These are phyloP conservation scores for Rhabdomys dilectus DNA, from an alignment of 2,113 vertebrate genomes.

Conservation along the genomic window DNA sequence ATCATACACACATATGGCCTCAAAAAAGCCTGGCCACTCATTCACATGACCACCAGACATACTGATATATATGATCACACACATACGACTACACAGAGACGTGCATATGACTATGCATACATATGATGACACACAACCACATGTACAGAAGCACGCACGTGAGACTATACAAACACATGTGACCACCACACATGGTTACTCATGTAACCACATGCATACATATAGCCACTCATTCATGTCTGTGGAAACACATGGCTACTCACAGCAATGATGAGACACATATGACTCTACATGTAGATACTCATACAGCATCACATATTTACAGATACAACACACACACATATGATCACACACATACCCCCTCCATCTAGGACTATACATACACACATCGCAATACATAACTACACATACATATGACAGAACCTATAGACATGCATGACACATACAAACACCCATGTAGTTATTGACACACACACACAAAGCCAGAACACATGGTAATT, in stretches of 20 bases:
- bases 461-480: neutral
- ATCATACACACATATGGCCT: neutral
- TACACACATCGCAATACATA: neutral
- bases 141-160: neutral
- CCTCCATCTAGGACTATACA: neutral
- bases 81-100: neutral
- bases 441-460: neutral
- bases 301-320: neutral
- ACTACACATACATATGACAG: neutral
- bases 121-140: neutral
- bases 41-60: neutral
- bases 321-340: neutral
- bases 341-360: neutral
- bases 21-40: neutral
- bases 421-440: neutral
- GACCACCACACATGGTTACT: neutral
- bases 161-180: neutral
- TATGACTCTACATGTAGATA: neutral
- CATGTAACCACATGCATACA: neutral
- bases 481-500: neutral
- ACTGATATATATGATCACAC: neutral
- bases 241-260: neutral
- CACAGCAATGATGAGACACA: neutral
- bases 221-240: neutral
- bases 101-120: no score